A percentile compares a stretch with the other conserved stretches of the same genome.
Evolutionary conservation across 2,797 vertebrate genomes (phyloP).

Genomic region (Smutsia gigantea): DNA sequence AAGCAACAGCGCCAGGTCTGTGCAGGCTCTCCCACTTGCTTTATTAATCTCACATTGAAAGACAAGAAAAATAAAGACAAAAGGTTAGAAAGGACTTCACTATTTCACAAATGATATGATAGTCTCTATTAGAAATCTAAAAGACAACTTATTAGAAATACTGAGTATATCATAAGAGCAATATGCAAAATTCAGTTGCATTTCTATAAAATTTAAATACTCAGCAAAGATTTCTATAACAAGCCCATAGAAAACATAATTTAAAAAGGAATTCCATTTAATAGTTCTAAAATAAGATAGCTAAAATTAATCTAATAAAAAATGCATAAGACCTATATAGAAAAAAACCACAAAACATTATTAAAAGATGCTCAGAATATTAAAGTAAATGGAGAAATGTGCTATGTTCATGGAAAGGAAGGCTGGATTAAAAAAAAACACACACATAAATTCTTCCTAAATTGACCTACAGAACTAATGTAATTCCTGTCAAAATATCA

Average conservation of each 20-base stretch:
- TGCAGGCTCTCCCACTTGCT: neutral
- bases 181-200: neutral
- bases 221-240: slow-evolving; percentile 1
- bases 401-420: slow-evolving; percentile 4
- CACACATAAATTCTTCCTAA: neutral
- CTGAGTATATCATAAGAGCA: neutral
- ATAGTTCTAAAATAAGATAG: neutral
- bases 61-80: neutral
- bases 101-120: neutral
- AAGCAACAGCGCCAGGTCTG: too few relatives aligned
- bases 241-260: neutral
- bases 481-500: slow-evolving; percentile 24
- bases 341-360: neutral
- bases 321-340: neutral
- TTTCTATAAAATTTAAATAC: neutral
- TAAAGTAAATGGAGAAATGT: neutral
- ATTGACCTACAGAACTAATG: neutral
- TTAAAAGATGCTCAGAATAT: neutral
- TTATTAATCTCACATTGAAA: neutral
- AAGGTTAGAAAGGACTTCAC: neutral
- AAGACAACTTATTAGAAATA: neutral
- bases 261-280: neutral
- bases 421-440: neutral
- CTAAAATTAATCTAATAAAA: slow-evolving; percentile 35
- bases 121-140: neutral